phyloP scores from a whole-genome alignment of 2,888 invertebrate species.

The Harmothoe impar region DNA sequence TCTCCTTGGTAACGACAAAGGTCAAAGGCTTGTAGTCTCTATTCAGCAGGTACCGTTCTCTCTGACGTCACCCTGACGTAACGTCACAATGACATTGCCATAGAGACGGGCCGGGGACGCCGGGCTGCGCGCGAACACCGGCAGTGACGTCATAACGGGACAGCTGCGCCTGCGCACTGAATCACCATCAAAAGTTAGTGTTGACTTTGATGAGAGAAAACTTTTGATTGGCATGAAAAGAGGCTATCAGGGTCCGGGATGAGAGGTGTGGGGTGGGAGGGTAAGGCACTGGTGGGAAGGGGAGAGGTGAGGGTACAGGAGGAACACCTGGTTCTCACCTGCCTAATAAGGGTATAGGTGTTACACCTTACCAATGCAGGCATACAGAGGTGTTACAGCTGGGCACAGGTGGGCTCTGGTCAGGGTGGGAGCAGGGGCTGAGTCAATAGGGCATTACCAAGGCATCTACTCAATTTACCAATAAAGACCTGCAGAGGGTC shows the following conservation, averaged over 20 bases:
- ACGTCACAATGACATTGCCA: constrained; percentile 38
- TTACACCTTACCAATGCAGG: not conserved
- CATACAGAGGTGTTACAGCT: not conserved
- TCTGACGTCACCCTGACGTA: constrained; percentile 42
- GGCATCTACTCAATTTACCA: constrained; percentile 36
- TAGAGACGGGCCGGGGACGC: not conserved
- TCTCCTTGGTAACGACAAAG: not conserved
- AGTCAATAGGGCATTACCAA: not conserved
- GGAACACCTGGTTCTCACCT: constrained; percentile 43
- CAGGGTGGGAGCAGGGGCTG: not conserved
- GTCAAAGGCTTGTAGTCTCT: constrained; percentile 11
- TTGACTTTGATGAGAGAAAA: constrained; percentile 47
- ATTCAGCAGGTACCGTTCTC: constrained; percentile 19
- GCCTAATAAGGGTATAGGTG: constrained; percentile 37
- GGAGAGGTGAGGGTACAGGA: not conserved
- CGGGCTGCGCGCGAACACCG: not conserved
- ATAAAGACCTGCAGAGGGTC: not conserved
- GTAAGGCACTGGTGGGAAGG: not conserved
- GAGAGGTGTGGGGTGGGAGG: not conserved
- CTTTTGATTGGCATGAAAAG: constrained; percentile 57
- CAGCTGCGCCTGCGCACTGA: not conserved
- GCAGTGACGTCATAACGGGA: not conserved
- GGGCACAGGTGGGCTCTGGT: not conserved
- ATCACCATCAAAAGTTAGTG: constrained; percentile 15
- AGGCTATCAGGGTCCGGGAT: constrained; percentile 13